Evolutionary conservation across 1,140 invertebrate species (phyloP).

Genomic region (Apis dorsata): DNA sequence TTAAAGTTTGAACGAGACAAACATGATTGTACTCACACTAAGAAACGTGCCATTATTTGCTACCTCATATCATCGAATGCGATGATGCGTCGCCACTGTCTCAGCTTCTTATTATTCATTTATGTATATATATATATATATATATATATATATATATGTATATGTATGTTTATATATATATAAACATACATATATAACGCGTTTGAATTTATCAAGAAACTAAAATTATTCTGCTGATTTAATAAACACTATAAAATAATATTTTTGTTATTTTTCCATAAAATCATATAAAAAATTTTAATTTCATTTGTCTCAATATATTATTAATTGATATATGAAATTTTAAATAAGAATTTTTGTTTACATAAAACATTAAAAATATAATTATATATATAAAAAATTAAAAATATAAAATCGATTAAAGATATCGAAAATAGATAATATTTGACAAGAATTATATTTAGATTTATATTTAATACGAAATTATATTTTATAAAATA

Average conservation of each 20-base stretch:
- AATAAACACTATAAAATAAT: neutral
- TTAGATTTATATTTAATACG: neutral
- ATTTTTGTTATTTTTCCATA: too few species aligned
- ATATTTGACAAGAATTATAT: neutral
- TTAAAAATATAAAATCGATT: neutral
- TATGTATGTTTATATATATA: neutral
- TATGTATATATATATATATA: neutral
- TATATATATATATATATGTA: neutral
- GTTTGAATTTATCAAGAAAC: neutral
- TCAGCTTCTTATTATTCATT: slow-evolving; percentile 29
- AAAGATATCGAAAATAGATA: neutral
- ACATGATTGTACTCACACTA: slow-evolving; percentile 39
- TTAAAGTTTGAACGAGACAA: slow-evolving; percentile 20
- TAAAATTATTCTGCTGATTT: neutral
- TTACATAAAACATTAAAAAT: neutral
- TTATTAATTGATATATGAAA: too few species aligned
- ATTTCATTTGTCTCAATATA: neutral
- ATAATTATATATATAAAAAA: neutral
- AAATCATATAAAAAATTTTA: neutral
- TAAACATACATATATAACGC: neutral
- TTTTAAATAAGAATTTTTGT: neutral
- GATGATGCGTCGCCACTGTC: slow-evolving; percentile 30
- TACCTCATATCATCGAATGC: slow-evolving; percentile 16
- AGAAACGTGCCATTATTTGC: slow-evolving; percentile 40
- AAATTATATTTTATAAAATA: neutral